Percentiles rank a stretch among this genome's conserved stretches.
phyloP scores from a whole-genome alignment of 2,113 vertebrate species.

The Megaceryle torquata region DNA sequence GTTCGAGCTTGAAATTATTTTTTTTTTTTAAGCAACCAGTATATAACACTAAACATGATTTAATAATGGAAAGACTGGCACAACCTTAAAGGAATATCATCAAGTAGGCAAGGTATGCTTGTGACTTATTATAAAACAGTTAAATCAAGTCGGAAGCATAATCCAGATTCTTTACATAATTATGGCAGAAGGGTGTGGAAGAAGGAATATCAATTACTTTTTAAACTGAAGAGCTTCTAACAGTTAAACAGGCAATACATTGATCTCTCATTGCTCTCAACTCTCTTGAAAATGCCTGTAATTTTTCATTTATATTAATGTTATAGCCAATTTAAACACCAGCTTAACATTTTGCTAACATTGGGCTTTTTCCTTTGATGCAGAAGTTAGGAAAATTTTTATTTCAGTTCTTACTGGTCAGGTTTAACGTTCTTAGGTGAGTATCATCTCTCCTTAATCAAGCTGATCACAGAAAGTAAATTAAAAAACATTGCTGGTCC shows the following conservation, averaged over 20 bases:
- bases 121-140: conserved; percentile 57
- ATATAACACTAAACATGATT: conserved; percentile 59
- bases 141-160: conserved; percentile 48
- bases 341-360: neutral
- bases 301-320: neutral
- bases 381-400: neutral
- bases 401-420: neutral
- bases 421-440: neutral
- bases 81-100: conserved; percentile 60
- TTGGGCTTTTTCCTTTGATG: neutral
- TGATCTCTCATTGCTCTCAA: neutral
- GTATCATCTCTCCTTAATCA: neutral
- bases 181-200: conserved; percentile 49
- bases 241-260: neutral
- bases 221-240: neutral
- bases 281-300: neutral
- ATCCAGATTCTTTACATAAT: conserved; percentile 67
- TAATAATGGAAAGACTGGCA: conserved; percentile 69
- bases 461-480: neutral
- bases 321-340: neutral
- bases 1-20: conserved; percentile 40
- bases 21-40: conserved; percentile 50
- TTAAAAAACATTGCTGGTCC: neutral
- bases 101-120: conserved; percentile 50
- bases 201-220: conserved; percentile 14